phyloP scores from a whole-genome alignment of 1,140 invertebrate species.

The Pogonus chalceus region DNA sequence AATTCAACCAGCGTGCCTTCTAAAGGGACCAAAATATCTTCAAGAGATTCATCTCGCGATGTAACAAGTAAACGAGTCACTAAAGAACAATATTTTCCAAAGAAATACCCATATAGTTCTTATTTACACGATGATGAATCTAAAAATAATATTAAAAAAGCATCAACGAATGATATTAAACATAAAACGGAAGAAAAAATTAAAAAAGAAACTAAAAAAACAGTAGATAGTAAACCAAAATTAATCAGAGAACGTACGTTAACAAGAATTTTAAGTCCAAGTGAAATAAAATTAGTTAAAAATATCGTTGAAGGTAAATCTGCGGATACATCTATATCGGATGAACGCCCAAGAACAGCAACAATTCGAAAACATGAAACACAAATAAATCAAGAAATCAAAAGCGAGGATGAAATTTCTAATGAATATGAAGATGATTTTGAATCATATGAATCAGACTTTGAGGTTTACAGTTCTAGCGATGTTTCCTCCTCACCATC shows the following conservation, averaged over 20 bases:
- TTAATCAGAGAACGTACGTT: background rate
- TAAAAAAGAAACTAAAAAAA: background rate
- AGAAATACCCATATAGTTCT: background rate
- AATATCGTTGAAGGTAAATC: no score
- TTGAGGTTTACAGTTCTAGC: conserved; percentile 39
- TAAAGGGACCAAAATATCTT: background rate
- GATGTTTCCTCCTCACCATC: conserved; percentile 15
- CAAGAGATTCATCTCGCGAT: background rate
- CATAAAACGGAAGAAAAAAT: background rate
- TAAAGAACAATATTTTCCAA: conserved; percentile 2
- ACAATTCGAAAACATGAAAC: background rate
- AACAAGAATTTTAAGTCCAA: background rate
- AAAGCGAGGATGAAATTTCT: background rate
- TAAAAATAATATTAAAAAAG: background rate
- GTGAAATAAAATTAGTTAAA: conserved; percentile 7
- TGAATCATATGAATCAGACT: conserved; percentile 49
- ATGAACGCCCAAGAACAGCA: background rate
- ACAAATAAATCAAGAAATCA: background rate
- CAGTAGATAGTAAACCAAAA: background rate
- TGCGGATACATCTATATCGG: background rate
- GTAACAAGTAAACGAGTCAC: background rate
- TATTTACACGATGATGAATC: background rate
- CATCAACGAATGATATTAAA: background rate
- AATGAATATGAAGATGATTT: no score
- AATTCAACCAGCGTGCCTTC: background rate